Percentiles rank a stretch among this genome's conserved stretches.
Evolutionary conservation across 2,797 vertebrate species (phyloP).

Genomic region (Sebastes nivosus): DNA sequence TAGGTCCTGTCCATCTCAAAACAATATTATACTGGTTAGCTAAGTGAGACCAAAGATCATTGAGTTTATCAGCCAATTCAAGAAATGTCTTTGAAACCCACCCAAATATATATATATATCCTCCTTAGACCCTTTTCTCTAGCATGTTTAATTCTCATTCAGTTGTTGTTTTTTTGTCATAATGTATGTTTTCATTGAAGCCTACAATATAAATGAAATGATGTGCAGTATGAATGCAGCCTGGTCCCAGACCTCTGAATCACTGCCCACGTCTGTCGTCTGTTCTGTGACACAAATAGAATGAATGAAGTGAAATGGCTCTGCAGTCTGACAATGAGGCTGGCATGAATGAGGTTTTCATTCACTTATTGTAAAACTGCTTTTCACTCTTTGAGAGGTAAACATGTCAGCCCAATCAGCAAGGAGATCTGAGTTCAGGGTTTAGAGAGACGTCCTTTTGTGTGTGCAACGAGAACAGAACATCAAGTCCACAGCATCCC

Average conservation of each 20-base stretch:
- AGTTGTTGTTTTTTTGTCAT: too few species aligned
- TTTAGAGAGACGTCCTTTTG: background rate
- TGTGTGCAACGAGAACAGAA: slow-evolving; percentile 14
- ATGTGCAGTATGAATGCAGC: background rate
- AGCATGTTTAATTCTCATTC: background rate
- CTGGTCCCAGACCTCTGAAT: background rate
- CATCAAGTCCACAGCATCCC: slow-evolving; percentile 8
- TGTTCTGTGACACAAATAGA: background rate
- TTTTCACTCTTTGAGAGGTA: background rate
- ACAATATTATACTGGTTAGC: background rate
- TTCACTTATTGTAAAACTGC: background rate
- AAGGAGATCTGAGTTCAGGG: background rate
- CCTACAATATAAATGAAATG: background rate
- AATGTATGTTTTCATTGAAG: background rate
- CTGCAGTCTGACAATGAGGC: background rate
- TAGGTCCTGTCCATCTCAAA: background rate
- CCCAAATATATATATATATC: background rate
- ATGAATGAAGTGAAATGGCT: background rate
- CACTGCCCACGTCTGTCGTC: background rate
- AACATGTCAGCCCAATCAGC: background rate
- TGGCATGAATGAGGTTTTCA: slow-evolving; percentile 1
- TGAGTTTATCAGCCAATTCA: background rate
- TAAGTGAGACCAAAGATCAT: background rate
- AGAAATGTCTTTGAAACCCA: background rate
- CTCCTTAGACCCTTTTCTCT: too few species aligned